These are phyloP conservation scores for Heliconius eleuchia DNA, from an alignment of 1,140 invertebrate species.

Conservation along the genomic window DNA sequence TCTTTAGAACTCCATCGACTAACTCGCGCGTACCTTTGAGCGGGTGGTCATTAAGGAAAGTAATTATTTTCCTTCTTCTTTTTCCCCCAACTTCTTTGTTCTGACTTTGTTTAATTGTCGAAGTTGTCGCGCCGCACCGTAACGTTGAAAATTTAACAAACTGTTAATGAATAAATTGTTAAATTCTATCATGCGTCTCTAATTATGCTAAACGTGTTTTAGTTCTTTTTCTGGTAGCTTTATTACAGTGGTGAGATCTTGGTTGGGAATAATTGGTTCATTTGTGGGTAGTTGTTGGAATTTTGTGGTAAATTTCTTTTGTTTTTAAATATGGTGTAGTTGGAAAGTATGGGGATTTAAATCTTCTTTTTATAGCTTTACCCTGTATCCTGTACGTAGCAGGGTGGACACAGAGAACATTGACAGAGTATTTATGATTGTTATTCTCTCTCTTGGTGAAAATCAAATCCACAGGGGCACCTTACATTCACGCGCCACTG, in stretches of 20 bases:
- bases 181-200: conserved; percentile 29
- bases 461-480: no score
- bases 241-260: neutral
- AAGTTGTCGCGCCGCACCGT: conserved; percentile 42
- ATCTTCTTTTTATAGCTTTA: no score
- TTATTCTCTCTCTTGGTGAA: no score
- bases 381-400: no score
- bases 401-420: no score
- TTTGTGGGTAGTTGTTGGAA: neutral
- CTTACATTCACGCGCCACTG: no score
- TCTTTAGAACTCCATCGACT: neutral
- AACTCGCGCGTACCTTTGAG: conserved; percentile 46
- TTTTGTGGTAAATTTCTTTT: no score
- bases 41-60: conserved; percentile 52
- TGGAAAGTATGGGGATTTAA: no score
- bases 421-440: no score
- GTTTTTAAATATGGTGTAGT: no score
- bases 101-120: conserved; percentile 53
- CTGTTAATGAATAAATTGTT: conserved; percentile 45
- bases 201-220: conserved; percentile 21
- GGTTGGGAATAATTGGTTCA: neutral
- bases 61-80: conserved; percentile 54
- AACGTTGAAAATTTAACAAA: conserved; percentile 37
- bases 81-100: conserved; percentile 44
- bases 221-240: neutral